Base-by-base conservation (phyloP, 64 coral and sea anemone genomes). In the Porites australiensis region DNA sequence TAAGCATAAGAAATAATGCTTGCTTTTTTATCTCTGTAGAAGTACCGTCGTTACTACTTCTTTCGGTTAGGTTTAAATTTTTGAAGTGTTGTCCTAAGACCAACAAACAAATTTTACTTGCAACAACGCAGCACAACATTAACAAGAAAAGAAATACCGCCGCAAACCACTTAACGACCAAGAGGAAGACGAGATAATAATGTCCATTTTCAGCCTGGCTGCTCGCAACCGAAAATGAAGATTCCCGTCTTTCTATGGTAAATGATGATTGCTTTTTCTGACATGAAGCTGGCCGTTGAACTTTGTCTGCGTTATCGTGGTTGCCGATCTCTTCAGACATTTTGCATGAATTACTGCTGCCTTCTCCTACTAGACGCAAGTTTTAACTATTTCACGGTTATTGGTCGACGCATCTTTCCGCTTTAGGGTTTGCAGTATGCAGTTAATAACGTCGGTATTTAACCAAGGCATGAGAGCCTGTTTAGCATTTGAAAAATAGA, bases 1-100 rank as follows among this genome's bases (percentile, higher is more conserved):
- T 51, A 55, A 96, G 64, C 90, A 96, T 96, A 45, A 96, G 75
- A 44, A 96, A 93, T 3, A 93, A 67, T 12, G 90, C 82, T 47
- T 92, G 90, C 77, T 92, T 96, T 16, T 14, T 59, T 69, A 49
- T 44, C 61, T 44, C 66, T 64, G 74, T 49, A 37, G 58, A 15
- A 15, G 22, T 10, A 3, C 37, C 13, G 7, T 43, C 5, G 13
- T 58, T 61, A 6, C 11, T 6, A 54, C 49, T 89, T 0, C 11
- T 63, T 69, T 1, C 58, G 16, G 44, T 18, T 76, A 4, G 45
- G 15, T 13, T 44, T 14, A 70, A 47, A 1, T 22, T 64, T 54
- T 23, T 44, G 9, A 69, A 70, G 0, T 90, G 75, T 15, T 90
- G 18, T 27, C 88, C 88, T 3, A 90, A 50, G 23, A 90, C 68